Evolutionary conservation across 2,888 invertebrate genomes (phyloP).

Genomic region (Ochropacha duplaris): DNA sequence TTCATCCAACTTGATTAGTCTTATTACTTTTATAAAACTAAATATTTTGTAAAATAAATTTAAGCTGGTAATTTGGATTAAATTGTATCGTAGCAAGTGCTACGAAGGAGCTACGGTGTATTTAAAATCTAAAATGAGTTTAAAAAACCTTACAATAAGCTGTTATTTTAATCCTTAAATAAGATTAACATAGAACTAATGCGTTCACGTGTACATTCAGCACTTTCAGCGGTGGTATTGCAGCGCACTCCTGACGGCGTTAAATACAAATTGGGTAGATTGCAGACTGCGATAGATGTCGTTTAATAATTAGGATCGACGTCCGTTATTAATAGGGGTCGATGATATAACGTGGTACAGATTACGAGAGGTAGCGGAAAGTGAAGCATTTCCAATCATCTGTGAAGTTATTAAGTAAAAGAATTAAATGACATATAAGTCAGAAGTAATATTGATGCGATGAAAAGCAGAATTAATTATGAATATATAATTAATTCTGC

Average conservation of each 20-base stretch:
- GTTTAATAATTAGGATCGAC: constrained; percentile 63
- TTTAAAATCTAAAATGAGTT: neutral
- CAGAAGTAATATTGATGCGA: too few relatives aligned
- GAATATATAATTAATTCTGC: too few relatives aligned
- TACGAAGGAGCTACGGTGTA: neutral
- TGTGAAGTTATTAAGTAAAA: too few relatives aligned
- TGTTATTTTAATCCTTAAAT: too few relatives aligned
- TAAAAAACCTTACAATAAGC: too few relatives aligned
- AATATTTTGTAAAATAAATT: too few relatives aligned
- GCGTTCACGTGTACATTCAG: neutral
- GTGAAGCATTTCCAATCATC: neutral
- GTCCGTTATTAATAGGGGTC: constrained; percentile 61
- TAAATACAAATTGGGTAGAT: constrained; percentile 47
- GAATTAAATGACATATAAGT: too few relatives aligned
- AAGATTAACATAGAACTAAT: neutral
- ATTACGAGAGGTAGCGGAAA: constrained; percentile 20
- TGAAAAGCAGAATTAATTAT: too few relatives aligned
- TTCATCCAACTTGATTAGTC: too few relatives aligned
- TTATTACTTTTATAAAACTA: too few relatives aligned
- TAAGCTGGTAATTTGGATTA: too few relatives aligned
- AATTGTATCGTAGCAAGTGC: neutral
- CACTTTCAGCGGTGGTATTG: neutral
- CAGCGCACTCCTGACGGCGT: neutral
- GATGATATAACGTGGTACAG: constrained; percentile 23
- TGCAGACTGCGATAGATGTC: constrained; percentile 52